phyloP scores from a whole-genome alignment of 2,797 vertebrate species.

The Glossophaga mutica region DNA sequence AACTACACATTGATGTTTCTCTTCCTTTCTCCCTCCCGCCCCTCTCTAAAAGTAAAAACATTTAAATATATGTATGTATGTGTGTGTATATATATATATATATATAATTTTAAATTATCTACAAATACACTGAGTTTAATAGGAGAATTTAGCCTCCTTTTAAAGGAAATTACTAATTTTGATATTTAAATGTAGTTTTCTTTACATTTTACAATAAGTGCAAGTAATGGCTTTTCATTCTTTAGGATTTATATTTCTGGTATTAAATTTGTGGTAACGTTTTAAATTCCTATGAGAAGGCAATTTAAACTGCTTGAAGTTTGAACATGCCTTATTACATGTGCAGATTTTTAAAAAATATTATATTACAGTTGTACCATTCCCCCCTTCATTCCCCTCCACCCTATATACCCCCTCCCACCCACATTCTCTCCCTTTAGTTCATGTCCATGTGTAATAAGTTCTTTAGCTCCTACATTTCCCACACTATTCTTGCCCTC shows the following conservation, averaged over 20 bases:
- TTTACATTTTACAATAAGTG: slow-evolving; percentile 23
- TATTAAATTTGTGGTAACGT: background rate
- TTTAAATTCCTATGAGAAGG: background rate
- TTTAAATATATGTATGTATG: too few relatives aligned
- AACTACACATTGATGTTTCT: too few relatives aligned
- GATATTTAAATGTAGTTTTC: slow-evolving; percentile 15
- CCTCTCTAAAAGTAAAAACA: too few relatives aligned
- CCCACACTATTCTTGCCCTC: too few relatives aligned
- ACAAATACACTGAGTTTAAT: background rate
- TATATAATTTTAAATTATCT: background rate
- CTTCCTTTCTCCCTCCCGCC: too few relatives aligned
- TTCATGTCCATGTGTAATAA: too few relatives aligned
- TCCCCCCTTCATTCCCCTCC: too few relatives aligned
- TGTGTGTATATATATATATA: too few relatives aligned
- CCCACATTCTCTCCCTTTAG: too few relatives aligned
- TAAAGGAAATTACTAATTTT: slow-evolving; percentile 20
- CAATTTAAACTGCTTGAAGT: slow-evolving; percentile 15
- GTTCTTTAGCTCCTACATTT: too few relatives aligned
- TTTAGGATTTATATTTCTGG: slow-evolving; percentile 38
- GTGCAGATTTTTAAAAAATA: background rate
- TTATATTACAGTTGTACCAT: too few relatives aligned
- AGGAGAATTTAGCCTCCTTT: background rate
- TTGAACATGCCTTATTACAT: background rate
- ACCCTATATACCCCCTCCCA: too few relatives aligned
- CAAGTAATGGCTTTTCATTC: background rate